Evolutionary conservation across 2,888 invertebrate genomes (phyloP), one percentile per base, ranked within the genome.

Genomic region (Drosophila glabriapex): DNA sequence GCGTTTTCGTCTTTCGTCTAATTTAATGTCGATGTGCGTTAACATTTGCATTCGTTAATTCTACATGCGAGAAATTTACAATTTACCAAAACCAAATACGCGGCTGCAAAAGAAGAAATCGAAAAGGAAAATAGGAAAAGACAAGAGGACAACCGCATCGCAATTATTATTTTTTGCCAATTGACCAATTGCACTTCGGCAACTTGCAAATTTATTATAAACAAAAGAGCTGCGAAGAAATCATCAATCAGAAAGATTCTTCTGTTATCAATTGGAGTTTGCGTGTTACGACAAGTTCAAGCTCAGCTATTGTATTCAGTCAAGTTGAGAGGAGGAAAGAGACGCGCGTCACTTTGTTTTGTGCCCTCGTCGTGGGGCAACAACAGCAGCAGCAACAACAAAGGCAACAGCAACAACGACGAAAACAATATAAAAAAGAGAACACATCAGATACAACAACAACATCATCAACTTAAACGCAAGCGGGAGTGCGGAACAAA

Each of bases 1-100:
- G 82, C 72, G 78, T 74, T 80, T 72, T 68, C 75, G 72, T 82
- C 66, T 79, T 80, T 76, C 78, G 78, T 82, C 82, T 55, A 73
- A 59, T 43, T 82, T 64, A 68, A 78, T 84, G 82, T 82, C 74
- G 85, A 72, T 73, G 82, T 82, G 71, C 68, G 64, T 76, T 55
- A 58, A 53, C 68, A 77, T 58, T 77, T 74, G 64, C 72, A 73
- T 73, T 81, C 62, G 68, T 80, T 73, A 76, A 72, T 76, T 66
- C 64, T 63, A 64, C 56, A 66, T 67, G 64, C 70, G 50, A 74
- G 41, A 29, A 65, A 60, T 76, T 76, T 43, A 52, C 60, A 73
- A 76, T 67, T 69, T 41, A 49, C 56, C 16, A 54, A 58, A 68
- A 63, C 12, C 39, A 22, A 77, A 9, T 16, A 68, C 50, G 31